Evolutionary conservation across 2,888 invertebrate genomes (phyloP), one percentile per base, ranked within the genome.

Genomic region (Aquatica leii): DNA sequence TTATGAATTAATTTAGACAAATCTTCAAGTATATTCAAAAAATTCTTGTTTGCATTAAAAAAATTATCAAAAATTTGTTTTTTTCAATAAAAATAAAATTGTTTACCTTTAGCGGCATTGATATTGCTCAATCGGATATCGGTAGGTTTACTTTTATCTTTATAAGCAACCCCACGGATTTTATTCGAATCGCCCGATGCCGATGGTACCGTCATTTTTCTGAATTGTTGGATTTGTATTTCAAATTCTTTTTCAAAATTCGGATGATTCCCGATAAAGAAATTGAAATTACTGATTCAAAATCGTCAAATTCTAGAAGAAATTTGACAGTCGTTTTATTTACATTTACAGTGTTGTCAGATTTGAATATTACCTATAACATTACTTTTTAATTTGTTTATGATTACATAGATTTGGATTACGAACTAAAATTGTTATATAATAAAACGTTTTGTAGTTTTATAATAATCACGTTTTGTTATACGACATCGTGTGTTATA

Each of bases 71-170:
- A 21, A 59, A 17, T 50, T 24, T 8, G 0, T 59, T 24, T 24
- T 6, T 4, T 24, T 24, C 2, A 24, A 24, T 24, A 24, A 24
- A 34, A 35, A 53, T 55, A 15, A 31, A 1, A 15, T 5, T 41
- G 14, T 46, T 53, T 87, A 97, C 97, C 96, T 92, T 98, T 99
- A 58, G 97, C 98, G 77, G 99, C 98, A 83, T 92, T 91, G 76
- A 99, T 98, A 81, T 99, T 99, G 81, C 97, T 98, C 71, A 87
- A 86, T 59, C 98, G 89, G 77, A 98, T 95, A 85, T 97, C 96
- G 41, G 90, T 86, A 46, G 98, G 98, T 85, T 99, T 99, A 77
- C 90, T 91, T n/a, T 94, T 94, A 83, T 95, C 94, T 83, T 93
- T 94, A 78, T 93, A 95, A 55, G 92, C 91, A 53, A 85, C 81